Conservation (phyloP, 2,113 vertebrate species). For the Ameiurus melas region DNA sequence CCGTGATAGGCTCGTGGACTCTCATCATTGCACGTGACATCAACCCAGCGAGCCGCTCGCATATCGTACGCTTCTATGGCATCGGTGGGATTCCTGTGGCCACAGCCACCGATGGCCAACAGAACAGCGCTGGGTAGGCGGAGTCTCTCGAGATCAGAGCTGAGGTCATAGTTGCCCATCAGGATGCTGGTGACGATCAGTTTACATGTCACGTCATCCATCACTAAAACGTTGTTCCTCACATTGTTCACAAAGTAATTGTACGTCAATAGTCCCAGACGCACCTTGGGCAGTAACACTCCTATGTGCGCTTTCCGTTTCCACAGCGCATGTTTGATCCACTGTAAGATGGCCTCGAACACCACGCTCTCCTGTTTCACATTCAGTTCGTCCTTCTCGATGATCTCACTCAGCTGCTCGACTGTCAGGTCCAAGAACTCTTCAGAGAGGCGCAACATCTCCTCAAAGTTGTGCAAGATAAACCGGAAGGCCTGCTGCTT, state of each 20-base stretch:
- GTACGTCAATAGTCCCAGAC: constrained; percentile 70
- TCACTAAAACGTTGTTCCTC: constrained; percentile 68
- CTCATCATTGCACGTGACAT: constrained; percentile 68
- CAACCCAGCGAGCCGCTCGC: constrained; percentile 77
- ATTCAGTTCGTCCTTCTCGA: no score
- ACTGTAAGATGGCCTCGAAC: no score
- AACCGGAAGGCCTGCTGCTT: no score
- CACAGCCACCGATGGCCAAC: constrained; percentile 82
- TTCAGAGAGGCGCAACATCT: no score
- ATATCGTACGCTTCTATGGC: constrained; percentile 76
- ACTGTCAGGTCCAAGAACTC: no score
- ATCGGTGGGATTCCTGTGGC: constrained; percentile 71
- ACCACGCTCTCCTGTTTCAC: no score
- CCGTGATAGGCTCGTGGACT: constrained; percentile 76
- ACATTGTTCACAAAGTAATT: constrained; percentile 80
- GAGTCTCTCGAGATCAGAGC: constrained; percentile 63
- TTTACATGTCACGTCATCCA: constrained; percentile 71
- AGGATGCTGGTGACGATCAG: constrained; percentile 56
- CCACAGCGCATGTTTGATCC: no score
- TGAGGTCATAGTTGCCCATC: constrained; percentile 67
- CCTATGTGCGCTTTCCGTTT: constrained; percentile 61
- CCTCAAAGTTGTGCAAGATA: no score
- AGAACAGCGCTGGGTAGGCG: constrained; percentile 77
- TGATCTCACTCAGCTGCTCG: no score
- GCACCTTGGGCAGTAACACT: constrained; percentile 76